Base-by-base conservation (phyloP, 2,888 invertebrate species). In the Pammene aurita region DNA sequence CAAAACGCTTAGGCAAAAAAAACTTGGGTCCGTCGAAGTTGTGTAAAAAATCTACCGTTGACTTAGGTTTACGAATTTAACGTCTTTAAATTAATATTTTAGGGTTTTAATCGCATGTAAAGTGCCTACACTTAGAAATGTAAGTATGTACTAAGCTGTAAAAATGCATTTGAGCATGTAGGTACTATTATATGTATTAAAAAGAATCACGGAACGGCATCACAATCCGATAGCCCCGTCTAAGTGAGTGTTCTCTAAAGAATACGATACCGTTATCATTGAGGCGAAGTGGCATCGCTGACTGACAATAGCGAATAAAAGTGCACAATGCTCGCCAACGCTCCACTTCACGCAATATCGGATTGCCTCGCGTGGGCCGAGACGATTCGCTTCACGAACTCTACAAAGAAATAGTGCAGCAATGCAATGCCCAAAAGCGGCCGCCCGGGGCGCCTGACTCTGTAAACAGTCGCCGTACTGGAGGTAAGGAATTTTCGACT, bases 291-390 rank as follows among this genome's bases (percentile, higher is more conserved):
- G 80, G 81, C 80, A 79, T 80, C 79, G 78, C 76, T 78, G 80
- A 78, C 79, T 81, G 82, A 84, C 82, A 85, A 86, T 83, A 76
- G 84, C 81, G 83, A 78, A 84, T 82, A 84, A 84, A 84, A 86
- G 84, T 86, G 84, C 83, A 85, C 85, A 82, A 83, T 83, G 80
- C 80, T 75, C 72, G 69, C 71, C 75, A 79, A 78, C 79, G 84
- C 81, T 83, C 82, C 85, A 84, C 83, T 87, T 82, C 80, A 80
- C 77, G 81, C 84, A 85, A 86, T 87, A 87, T 87, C 83, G 83
- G 86, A 85, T 85, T 85, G 81, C 82, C 78, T 77, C 74, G 73
- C 75, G 76, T 72, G 73, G 75, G 61, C 73, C 42, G 46, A 68
- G 72, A 72, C 73, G 64, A 66, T 57, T 58, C 73, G 73, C 75